phyloP scores from a whole-genome alignment of 2,888 invertebrate species.

The Spialia ferax region DNA sequence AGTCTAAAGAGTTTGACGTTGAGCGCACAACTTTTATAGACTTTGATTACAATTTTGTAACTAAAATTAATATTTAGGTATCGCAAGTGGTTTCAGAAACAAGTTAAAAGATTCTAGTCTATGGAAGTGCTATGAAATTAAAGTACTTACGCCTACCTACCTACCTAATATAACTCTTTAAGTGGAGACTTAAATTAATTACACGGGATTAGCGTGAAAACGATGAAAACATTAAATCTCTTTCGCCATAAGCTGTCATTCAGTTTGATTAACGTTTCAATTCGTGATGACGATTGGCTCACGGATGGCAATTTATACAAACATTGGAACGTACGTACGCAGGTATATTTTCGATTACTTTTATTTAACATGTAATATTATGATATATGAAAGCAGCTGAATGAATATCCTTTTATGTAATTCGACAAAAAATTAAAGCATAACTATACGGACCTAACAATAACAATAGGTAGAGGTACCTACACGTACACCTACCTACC shows the following conservation, averaged over 20 bases:
- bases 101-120: too few species aligned
- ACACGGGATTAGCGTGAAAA: background rate
- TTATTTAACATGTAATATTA: too few species aligned
- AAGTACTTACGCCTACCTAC: too few species aligned
- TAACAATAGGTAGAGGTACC: too few species aligned
- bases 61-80: slow-evolving; percentile 6
- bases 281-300: slow-evolving; percentile 1
- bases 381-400: too few species aligned
- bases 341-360: background rate
- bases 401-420: too few species aligned
- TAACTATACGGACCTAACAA: too few species aligned
- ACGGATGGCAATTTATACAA: background rate
- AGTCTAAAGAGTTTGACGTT: slow-evolving; percentile 61
- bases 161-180: too few species aligned
- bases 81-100: background rate
- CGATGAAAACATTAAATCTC: background rate
- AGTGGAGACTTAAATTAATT: background rate
- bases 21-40: slow-evolving; percentile 13
- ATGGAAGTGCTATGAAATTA: too few species aligned
- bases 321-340: background rate
- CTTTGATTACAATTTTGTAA: slow-evolving; percentile 9
- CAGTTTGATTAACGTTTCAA: slow-evolving; percentile 15
- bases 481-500: too few species aligned
- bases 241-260: background rate
- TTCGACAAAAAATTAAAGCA: too few species aligned